Evolutionary conservation across 2,797 vertebrate species (phyloP), one percentile per base, ranked within the genome.

Genomic region (Girardinus metallicus): DNA sequence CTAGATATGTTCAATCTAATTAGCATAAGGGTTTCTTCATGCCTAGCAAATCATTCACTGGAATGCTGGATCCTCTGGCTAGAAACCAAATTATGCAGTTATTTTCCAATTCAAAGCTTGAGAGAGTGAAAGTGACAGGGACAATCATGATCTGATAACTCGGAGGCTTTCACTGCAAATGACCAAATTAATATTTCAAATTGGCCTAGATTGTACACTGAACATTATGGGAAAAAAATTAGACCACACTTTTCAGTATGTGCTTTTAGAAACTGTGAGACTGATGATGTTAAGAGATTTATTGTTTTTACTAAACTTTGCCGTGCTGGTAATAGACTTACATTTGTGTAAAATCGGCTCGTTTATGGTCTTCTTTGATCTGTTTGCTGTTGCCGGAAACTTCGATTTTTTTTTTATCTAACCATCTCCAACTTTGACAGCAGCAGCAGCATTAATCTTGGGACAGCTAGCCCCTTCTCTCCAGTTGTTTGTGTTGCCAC

Each of bases 1-100:
- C 73, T 79, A 74, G 51, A 79, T 78, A 29, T 87, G 75, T 76
- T 83, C 60, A 73, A 49, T n/a, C 21, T 77, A 36, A 71, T 80
- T 46, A 79, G 47, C 11, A 36, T 43, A 53, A 77, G 43, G 26
- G 66, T 78, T 70, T 70, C 43, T 16, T 78, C 23, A 31, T 49
- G 47, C 66, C 31, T 34, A 73, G 21, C 26, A 39, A 80, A 72
- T 66, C 62, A 49, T 23, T 8, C 57, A 29, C 57, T 71, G 75
- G 18, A 29, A 18, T 26, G 46, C 36, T 75, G 31, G 71, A 47
- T 41, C 53, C 10, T 57, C 11, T 41, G 43, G 62, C 41, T 55
- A 39, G 43, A 78, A 57, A 73, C 36, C 18, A 43, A 46, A 76
- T 64, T 31, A 4, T 53, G 36, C 31, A 18, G 15, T 39, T 62